A percentile compares a stretch with the other conserved stretches of the same genome.
phyloP scores from a whole-genome alignment of 2,113 vertebrate species.

The human (Homo sapiens) region GRCh38 chrX:43850501-43851000 shows the following conservation, averaged over 20 bases:
- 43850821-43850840: constrained; percentile 85
- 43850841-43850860: constrained; percentile 86
- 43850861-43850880: constrained; percentile 79
- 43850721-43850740: constrained; percentile 72
- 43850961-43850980: constrained; percentile 58
- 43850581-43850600: background rate
- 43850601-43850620: background rate
- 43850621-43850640: background rate
- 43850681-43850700: constrained; percentile 46
- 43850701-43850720: constrained; percentile 20
- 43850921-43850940: constrained; percentile 59
- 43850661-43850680: constrained; percentile 15
- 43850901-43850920: constrained; percentile 63
- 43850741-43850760: constrained; percentile 64
- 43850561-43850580: background rate
- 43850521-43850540: constrained; percentile 1
- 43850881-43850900: constrained; percentile 68
- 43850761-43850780: constrained; percentile 71
- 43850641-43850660: constrained; percentile 14
- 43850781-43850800: constrained; percentile 72
- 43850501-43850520: background rate
- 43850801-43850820: constrained; percentile 66
- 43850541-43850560: background rate
- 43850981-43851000: constrained; percentile 58
- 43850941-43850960: constrained; percentile 52